A percentile compares a stretch with the other conserved stretches of the same genome.
Evolutionary conservation across 64 coral and sea anemone species (phyloP).

Genomic region (Cladopsammia gracilis): DNA sequence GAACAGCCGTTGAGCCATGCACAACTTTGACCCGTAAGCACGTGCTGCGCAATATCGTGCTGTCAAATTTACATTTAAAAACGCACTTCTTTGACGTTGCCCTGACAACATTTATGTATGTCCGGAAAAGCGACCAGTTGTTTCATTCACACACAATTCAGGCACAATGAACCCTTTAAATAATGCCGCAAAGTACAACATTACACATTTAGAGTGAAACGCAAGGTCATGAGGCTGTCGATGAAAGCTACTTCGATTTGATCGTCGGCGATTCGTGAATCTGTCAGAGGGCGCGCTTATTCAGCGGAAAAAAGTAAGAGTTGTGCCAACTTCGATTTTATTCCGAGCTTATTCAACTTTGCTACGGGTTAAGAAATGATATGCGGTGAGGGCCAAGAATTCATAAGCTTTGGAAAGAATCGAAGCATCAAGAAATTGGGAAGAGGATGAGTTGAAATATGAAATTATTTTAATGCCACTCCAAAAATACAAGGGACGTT

Average conservation of each 20-base stretch:
- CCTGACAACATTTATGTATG: background rate
- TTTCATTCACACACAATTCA: background rate
- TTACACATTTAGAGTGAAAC: constrained; percentile 10
- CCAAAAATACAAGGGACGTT: background rate
- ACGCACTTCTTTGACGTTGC: background rate
- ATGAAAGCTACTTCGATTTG: background rate
- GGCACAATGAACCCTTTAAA: constrained; percentile 7
- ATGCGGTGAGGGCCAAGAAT: background rate
- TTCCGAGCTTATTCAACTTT: too few species aligned
- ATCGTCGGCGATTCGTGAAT: background rate
- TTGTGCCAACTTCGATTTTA: too few species aligned
- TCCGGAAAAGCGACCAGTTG: constrained; percentile 24
- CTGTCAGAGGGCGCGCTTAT: background rate
- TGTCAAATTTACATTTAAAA: constrained; percentile 12
- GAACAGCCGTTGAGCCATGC: background rate
- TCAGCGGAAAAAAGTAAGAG: background rate
- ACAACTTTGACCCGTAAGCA: constrained; percentile 12
- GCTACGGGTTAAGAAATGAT: too few species aligned
- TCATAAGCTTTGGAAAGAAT: background rate
- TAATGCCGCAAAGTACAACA: constrained; percentile 12
- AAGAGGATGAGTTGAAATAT: background rate
- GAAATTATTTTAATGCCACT: background rate
- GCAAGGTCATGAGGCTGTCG: background rate
- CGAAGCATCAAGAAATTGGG: background rate
- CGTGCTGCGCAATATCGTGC: constrained; percentile 11